A percentile compares a stretch with the other conserved stretches of the same genome.
Conservation (phyloP, 2,113 vertebrate species). For the Candoia aspera region DNA sequence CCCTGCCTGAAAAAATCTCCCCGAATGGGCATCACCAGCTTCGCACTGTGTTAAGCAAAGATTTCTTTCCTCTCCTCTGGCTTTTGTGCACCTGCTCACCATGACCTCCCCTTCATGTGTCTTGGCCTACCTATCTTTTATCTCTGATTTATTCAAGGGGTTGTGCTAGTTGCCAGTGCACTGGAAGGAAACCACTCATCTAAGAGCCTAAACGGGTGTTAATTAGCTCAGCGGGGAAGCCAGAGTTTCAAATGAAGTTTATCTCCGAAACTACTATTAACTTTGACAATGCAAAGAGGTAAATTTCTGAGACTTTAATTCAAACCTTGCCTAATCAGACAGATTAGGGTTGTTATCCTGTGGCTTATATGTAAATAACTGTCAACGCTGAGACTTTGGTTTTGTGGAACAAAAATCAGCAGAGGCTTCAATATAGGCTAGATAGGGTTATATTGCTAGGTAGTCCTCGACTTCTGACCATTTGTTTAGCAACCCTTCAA, state of each 20-base stretch:
- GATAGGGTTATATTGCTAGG: not conserved
- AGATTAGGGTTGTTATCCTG: constrained; percentile 50
- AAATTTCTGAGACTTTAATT: constrained; percentile 61
- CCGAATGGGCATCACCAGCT: too few species aligned
- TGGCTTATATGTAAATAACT: constrained; percentile 65
- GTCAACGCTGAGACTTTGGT: not conserved
- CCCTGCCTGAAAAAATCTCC: not conserved
- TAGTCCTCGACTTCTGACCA: not conserved
- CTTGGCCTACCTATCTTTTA: constrained; percentile 7
- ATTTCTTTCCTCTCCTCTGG: constrained; percentile 5
- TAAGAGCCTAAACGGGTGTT: constrained; percentile 71
- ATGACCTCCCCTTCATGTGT: fast-evolving
- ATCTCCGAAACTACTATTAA: constrained; percentile 68
- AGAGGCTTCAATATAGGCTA: not conserved
- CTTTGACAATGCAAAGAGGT: constrained; percentile 70
- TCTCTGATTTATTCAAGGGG: constrained; percentile 61
- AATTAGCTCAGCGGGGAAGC: constrained; percentile 73
- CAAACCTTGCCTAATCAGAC: constrained; percentile 53
- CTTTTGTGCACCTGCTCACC: constrained; percentile 27
- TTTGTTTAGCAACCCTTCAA: not conserved
- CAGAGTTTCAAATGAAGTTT: constrained; percentile 66
- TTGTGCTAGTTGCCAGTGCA: constrained; percentile 39
- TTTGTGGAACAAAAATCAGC: fast-evolving
- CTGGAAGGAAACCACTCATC: constrained; percentile 67
- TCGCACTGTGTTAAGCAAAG: not conserved